These are phyloP conservation scores for Rhamphomyia laevipes DNA, from an alignment of 2,888 invertebrate genomes.

Conservation along the genomic window DNA sequence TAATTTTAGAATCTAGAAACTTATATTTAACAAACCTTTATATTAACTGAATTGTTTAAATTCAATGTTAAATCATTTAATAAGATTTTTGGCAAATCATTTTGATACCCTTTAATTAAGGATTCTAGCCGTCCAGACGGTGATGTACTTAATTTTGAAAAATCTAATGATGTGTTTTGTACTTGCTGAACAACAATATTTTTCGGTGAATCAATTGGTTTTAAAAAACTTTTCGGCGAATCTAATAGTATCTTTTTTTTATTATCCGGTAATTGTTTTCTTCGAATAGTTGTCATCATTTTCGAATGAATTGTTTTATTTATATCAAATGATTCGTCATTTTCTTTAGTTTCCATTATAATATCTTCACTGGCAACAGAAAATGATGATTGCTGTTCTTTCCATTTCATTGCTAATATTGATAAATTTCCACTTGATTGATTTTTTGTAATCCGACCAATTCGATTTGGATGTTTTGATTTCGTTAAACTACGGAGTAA, in stretches of 20 bases:
- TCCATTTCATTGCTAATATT: slow-evolving; percentile 25
- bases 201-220: too few relatives aligned
- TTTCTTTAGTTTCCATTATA: too few relatives aligned
- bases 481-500: slow-evolving; percentile 29
- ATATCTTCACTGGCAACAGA: neutral
- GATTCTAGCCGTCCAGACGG: slow-evolving; percentile 33
- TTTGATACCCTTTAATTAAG: slow-evolving; percentile 22
- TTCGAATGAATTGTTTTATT: too few relatives aligned
- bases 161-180: slow-evolving; percentile 26
- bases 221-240: too few relatives aligned
- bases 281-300: too few relatives aligned
- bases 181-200: too few relatives aligned
- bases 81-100: slow-evolving; percentile 11
- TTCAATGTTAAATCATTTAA: slow-evolving; percentile 9
- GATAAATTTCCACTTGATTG: slow-evolving; percentile 18
- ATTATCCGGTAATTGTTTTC: too few relatives aligned
- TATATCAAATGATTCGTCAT: too few relatives aligned
- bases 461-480: slow-evolving; percentile 9
- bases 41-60: neutral
- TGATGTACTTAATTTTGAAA: slow-evolving; percentile 30
- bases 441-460: neutral
- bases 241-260: too few relatives aligned
- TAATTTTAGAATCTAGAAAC: neutral
- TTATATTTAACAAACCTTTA: slow-evolving; percentile 1
- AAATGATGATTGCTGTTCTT: slow-evolving; percentile 12